Conservation (phyloP, 2,113 vertebrate species). For the Oriolus oriolus region DNA sequence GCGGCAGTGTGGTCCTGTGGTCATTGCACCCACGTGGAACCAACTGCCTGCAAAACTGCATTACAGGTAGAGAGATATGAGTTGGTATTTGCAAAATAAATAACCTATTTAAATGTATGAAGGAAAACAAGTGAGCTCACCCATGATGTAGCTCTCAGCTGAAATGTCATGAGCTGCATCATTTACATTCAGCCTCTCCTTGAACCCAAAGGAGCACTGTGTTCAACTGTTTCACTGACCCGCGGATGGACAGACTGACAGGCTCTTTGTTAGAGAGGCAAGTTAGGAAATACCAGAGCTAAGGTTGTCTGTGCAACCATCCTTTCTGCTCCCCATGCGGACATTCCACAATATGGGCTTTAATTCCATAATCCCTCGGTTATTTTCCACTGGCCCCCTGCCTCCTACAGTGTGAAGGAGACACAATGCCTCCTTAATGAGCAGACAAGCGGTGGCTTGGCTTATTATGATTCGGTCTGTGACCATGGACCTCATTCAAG, state of each 20-base stretch:
- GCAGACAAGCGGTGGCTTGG: background rate
- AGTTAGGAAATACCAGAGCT: constrained; percentile 17
- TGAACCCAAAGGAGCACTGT: background rate
- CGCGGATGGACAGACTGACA: background rate
- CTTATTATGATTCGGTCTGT: background rate
- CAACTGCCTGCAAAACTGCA: background rate
- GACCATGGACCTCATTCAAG: background rate
- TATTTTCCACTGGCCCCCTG: background rate
- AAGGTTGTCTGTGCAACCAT: constrained; percentile 1
- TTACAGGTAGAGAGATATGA: background rate
- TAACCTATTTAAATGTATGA: background rate
- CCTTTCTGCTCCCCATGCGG: background rate
- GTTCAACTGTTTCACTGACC: background rate
- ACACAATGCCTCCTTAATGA: constrained; percentile 1
- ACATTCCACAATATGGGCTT: background rate
- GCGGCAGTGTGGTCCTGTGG: background rate
- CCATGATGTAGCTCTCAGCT: background rate
- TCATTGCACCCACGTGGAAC: background rate
- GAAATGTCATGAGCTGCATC: background rate
- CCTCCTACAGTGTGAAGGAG: background rate
- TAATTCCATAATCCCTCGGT: background rate
- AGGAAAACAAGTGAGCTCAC: background rate
- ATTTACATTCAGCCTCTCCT: background rate
- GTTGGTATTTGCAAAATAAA: background rate
- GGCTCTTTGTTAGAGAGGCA: background rate